phyloP scores from a whole-genome alignment of 2,888 invertebrate genomes.

The Mylabris sibirica region DNA sequence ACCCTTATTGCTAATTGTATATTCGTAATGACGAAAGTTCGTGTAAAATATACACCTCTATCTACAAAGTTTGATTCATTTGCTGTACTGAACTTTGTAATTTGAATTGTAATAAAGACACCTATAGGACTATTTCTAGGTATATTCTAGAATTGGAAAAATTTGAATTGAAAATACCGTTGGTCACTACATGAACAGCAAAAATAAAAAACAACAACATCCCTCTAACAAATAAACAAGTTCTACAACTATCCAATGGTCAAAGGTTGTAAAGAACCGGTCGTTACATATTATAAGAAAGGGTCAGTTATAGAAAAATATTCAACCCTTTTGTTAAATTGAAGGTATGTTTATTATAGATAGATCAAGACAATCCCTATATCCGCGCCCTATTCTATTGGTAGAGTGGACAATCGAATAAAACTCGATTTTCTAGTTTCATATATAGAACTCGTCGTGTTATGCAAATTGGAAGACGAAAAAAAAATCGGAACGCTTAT shows the following conservation, averaged over 20 bases:
- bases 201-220: not conserved
- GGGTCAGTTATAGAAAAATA: conserved; percentile 46
- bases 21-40: conserved; percentile 54
- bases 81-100: conserved; percentile 48
- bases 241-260: not conserved
- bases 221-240: not conserved
- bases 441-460: conserved; percentile 36
- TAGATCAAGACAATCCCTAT: not conserved
- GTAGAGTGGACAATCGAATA: conserved; percentile 26
- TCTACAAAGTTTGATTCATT: conserved; percentile 54
- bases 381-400: conserved; percentile 20
- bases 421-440: conserved; percentile 60
- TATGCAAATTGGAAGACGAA: not conserved
- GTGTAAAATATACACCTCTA: conserved; percentile 50
- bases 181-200: not conserved
- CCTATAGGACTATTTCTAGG: conserved; percentile 47
- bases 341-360: conserved; percentile 24
- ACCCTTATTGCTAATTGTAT: conserved; percentile 44
- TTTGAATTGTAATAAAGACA: conserved; percentile 52
- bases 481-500: conserved; percentile 22
- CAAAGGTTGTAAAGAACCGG: conserved; percentile 11
- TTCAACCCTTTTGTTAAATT: conserved; percentile 19
- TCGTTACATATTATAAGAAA: conserved; percentile 43
- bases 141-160: conserved; percentile 28
- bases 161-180: not conserved